Base-by-base conservation (phyloP, 1,140 invertebrate genomes). In the Drosophila aff. region DNA sequence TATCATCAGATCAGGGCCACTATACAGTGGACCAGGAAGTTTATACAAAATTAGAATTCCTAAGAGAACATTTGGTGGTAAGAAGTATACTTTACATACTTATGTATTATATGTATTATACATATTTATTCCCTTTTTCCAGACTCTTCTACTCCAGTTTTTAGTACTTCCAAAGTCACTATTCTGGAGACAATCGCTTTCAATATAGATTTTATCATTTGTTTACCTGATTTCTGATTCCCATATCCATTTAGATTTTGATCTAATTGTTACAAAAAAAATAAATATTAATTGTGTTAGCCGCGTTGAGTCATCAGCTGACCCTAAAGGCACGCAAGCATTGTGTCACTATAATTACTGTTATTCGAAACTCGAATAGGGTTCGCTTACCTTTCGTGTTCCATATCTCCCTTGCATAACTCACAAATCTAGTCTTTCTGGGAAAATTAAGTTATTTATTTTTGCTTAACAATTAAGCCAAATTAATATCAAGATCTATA, bases 291-390 rank as follows among this genome's bases (percentile, higher is more conserved):
- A 46, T 64, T 50, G 36, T 68, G 63, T 38, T 55, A 33, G 23
- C 36, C 33, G 28, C 26, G 53, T 72, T 58, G 66, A 64, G 23
- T 75, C 50, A 64, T 46, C 47, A 43, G n/a, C 38, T 75, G 41
- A 64, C 59, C 40, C 41, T 40, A 46, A 57, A 57, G 50, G n/a
- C 72, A 75, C 71, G 69, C 72, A 61, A 75, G 23, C 68, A 67
- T 81, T 77, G 52, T 58, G 79, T 78, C 64, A 57, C 21, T 57
- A 23, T 85, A 87, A 86, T 87, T 67, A 79, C 83, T 47, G 61
- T 74, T 69, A 86, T 87, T 89, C 13, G 33, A 16, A 53, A 86
- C 83, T 89, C 13, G 33, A 16, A 53, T 58, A 13, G 28, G 66
- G 69, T 62, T 43, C 41, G 53, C 18, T 79, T 64, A 49, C 31